Conservation (phyloP, 2,797 vertebrate species). For the Manis crassicaudata region DNA sequence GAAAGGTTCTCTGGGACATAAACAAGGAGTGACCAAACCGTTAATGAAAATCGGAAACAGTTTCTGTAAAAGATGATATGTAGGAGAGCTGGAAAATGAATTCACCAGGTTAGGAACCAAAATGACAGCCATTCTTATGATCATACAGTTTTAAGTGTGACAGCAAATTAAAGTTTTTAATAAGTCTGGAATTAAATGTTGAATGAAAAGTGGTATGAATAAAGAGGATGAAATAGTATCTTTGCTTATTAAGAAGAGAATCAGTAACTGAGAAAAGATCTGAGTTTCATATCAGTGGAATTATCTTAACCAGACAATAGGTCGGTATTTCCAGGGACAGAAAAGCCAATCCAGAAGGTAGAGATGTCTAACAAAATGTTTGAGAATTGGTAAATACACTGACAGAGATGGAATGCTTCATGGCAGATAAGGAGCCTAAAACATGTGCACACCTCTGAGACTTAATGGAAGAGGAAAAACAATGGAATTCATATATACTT, state of each 20-base stretch:
- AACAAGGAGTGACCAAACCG: background rate
- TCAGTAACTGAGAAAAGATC: background rate
- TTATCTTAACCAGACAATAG: background rate
- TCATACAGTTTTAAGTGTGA: background rate
- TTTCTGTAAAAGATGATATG: background rate
- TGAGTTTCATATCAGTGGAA: background rate
- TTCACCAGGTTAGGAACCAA: slow-evolving; percentile 40
- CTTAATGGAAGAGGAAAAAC: background rate
- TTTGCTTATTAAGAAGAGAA: slow-evolving; percentile 27
- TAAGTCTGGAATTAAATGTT: background rate
- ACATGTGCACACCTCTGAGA: background rate
- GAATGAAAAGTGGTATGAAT: slow-evolving; percentile 45
- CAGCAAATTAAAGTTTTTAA: slow-evolving; percentile 34
- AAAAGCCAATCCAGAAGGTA: background rate
- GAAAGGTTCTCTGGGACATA: slow-evolving; percentile 11
- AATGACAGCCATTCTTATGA: background rate
- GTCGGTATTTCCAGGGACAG: background rate
- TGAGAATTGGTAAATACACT: background rate
- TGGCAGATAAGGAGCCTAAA: background rate
- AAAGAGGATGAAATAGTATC: background rate
- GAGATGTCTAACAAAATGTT: background rate
- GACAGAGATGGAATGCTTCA: background rate
- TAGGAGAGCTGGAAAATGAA: slow-evolving; percentile 1
- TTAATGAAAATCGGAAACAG: background rate
- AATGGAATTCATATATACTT: background rate